A percentile compares a stretch with the other conserved stretches of the same genome.
phyloP scores from a whole-genome alignment of 2,113 vertebrate genomes.

The Odocoileus virginianus region DNA sequence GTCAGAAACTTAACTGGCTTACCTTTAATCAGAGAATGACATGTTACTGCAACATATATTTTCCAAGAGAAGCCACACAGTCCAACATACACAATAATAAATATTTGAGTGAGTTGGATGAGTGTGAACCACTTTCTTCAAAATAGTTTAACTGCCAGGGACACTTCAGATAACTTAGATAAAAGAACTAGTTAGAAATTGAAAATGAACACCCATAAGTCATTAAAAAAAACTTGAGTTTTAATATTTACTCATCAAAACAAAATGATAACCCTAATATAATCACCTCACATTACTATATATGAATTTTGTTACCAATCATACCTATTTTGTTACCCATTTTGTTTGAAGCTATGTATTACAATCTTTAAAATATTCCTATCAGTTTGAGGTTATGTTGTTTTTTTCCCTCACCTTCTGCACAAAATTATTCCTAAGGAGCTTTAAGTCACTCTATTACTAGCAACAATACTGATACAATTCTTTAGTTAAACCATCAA shows the following conservation, averaged over 20 bases:
- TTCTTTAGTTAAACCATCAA: conserved; percentile 18
- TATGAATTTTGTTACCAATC: background rate
- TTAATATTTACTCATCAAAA: background rate
- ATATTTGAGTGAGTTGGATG: background rate
- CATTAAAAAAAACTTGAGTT: background rate
- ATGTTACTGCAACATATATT: background rate
- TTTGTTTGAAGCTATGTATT: background rate
- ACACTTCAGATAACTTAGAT: background rate
- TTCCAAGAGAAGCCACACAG: background rate
- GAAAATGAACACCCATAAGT: background rate
- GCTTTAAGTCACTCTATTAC: background rate
- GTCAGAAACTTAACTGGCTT: background rate
- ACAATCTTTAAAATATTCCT: background rate
- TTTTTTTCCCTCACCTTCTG: background rate
- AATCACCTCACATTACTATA: background rate
- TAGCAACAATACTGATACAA: background rate
- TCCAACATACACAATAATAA: background rate
- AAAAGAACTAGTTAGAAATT: background rate
- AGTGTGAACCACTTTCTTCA: background rate
- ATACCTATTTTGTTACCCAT: background rate
- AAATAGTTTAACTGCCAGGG: background rate
- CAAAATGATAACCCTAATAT: background rate
- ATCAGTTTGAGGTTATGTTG: background rate
- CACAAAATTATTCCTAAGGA: conserved; percentile 3
- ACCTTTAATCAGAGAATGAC: background rate